These are phyloP conservation scores for Leucophora obtusa DNA, from an alignment of 2,888 invertebrate species.

Conservation along the genomic window DNA sequence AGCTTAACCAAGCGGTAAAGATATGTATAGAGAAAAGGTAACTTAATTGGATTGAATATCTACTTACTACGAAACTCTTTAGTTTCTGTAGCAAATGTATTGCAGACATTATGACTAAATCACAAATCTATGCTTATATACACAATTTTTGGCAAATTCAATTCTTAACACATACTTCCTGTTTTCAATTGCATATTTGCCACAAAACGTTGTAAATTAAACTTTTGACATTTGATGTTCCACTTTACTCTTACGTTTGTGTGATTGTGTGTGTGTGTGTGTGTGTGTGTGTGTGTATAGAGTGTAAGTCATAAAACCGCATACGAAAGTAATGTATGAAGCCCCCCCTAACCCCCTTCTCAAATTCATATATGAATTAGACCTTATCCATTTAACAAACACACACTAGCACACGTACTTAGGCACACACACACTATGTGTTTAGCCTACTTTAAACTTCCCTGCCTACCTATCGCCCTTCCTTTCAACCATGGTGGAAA, in stretches of 20 bases:
- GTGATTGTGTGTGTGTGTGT: not conserved
- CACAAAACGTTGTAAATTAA: conserved; percentile 62
- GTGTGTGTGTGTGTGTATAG: conserved; percentile 1
- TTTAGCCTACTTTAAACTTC: conserved; percentile 40
- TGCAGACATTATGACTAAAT: conserved; percentile 15
- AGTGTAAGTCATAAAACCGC: conserved; percentile 39
- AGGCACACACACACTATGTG: not conserved
- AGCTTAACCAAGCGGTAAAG: conserved; percentile 6
- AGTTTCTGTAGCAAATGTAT: conserved; percentile 37
- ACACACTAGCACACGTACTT: conserved; percentile 12
- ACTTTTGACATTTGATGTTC: conserved; percentile 63
- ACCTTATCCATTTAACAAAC: conserved; percentile 26
- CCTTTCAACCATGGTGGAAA: conserved; percentile 19
- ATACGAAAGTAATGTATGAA: conserved; percentile 34
- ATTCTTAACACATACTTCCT: conserved; percentile 56
- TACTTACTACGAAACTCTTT: conserved; percentile 25
- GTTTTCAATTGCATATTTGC: conserved; percentile 57
- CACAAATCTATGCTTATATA: not conserved
- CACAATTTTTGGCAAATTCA: conserved; percentile 40
- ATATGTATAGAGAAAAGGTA: not conserved
- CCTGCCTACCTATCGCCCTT: not conserved
- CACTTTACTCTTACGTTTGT: conserved; percentile 39
- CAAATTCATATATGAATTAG: conserved; percentile 35
- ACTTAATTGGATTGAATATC: conserved; percentile 41
- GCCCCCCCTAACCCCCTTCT: not conserved